These are phyloP conservation scores for Cheilosia scutellata DNA, from an alignment of 2,888 invertebrate species.

Conservation along the genomic window DNA sequence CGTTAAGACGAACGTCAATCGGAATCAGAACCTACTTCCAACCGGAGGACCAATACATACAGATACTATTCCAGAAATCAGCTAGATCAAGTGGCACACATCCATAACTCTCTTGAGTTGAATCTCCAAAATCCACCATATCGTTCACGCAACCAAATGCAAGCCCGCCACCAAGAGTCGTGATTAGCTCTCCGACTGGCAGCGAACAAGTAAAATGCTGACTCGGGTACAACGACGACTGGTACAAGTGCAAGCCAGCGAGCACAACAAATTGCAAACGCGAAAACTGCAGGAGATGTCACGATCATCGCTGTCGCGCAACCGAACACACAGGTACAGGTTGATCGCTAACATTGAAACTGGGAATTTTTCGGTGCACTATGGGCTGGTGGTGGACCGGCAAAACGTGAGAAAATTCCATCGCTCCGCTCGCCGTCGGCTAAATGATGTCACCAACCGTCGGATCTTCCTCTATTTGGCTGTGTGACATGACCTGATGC, in stretches of 20 bases:
- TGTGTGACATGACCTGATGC: slow-evolving; percentile 43
- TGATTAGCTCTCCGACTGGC: slow-evolving; percentile 43
- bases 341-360: slow-evolving; percentile 48
- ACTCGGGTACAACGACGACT: neutral
- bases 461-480: slow-evolving; percentile 2
- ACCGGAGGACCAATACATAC: no score
- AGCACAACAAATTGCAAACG: slow-evolving; percentile 61
- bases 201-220: slow-evolving; percentile 15
- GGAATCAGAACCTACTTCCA: no score
- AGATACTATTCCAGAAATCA: no score
- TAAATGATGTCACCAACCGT: slow-evolving; percentile 57
- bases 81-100: no score
- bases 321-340: slow-evolving; percentile 46
- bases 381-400: slow-evolving; percentile 27
- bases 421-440: slow-evolving; percentile 2
- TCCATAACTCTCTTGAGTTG: neutral
- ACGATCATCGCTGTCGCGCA: slow-evolving; percentile 64
- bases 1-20: no score
- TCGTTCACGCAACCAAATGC: slow-evolving; percentile 30
- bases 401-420: slow-evolving; percentile 61
- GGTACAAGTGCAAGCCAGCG: slow-evolving; percentile 41
- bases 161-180: slow-evolving; percentile 24
- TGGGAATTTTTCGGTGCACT: slow-evolving; percentile 59
- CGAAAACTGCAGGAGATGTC: slow-evolving; percentile 63
- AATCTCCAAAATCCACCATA: neutral